phyloP scores from a whole-genome alignment of 2,888 invertebrate genomes.

The Nezara viridula region DNA sequence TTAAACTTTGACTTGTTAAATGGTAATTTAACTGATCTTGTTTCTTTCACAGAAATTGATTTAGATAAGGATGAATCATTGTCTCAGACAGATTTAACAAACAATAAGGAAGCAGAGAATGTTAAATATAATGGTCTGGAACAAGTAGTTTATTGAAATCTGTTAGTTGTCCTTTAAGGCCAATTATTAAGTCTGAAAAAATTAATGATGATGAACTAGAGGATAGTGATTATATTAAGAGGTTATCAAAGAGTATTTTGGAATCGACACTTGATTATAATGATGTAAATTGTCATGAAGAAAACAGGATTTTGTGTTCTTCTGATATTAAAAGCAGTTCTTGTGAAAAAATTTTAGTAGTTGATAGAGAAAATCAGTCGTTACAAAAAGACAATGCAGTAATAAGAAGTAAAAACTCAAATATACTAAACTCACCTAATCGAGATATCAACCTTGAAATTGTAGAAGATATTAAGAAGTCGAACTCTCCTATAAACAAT shows the following conservation, averaged over 20 bases:
- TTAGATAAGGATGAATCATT: conserved; percentile 40
- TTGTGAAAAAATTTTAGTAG: not conserved
- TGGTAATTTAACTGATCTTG: not conserved
- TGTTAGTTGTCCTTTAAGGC: not conserved
- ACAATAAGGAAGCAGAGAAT: conserved; percentile 25
- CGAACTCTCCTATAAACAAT: not conserved
- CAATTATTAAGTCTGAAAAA: not conserved
- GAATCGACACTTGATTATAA: not conserved
- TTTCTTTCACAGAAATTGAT: conserved; percentile 19
- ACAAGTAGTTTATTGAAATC: not conserved
- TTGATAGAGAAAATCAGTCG: not conserved
- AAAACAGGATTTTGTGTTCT: not conserved
- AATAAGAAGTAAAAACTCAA: not conserved
- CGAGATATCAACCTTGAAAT: not conserved
- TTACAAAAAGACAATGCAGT: not conserved
- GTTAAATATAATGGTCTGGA: not conserved
- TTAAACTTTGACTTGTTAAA: conserved; percentile 17
- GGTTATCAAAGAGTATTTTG: conserved; percentile 15
- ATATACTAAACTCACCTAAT: not conserved
- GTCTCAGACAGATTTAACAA: not conserved
- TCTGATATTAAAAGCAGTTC: not conserved
- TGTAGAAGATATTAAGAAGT: not conserved
- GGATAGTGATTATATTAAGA: conserved; percentile 4
- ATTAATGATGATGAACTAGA: not conserved
- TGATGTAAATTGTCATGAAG: not conserved